Evolutionary conservation across 2,113 vertebrate genomes (phyloP).

Genomic region (Malurus alboscapulatus): DNA sequence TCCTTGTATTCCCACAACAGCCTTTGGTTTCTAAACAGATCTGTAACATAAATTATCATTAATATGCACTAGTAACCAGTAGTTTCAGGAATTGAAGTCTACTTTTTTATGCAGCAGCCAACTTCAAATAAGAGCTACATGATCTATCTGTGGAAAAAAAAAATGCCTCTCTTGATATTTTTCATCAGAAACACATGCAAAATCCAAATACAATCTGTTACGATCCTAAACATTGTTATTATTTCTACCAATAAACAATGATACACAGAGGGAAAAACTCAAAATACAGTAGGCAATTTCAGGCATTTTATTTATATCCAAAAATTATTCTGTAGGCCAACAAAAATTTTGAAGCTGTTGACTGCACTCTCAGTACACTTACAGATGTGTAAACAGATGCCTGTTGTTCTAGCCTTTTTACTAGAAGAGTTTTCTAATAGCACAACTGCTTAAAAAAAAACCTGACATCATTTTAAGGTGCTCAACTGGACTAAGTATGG

Average conservation of each 20-base stretch:
- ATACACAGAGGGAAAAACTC: neutral
- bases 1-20: slow-evolving; percentile 93
- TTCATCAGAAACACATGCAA: neutral
- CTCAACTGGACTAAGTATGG: neutral
- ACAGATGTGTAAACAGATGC: neutral
- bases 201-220: neutral
- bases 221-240: fast-evolving
- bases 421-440: neutral
- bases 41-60: slow-evolving; percentile 58
- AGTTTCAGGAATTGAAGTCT: neutral
- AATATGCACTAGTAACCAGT: neutral
- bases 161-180: neutral
- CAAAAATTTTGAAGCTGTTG: neutral
- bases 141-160: neutral
- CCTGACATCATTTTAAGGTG: neutral
- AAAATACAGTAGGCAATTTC: neutral
- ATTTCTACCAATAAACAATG: neutral
- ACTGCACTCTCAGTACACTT: neutral
- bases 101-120: neutral
- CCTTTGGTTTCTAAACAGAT: slow-evolving; percentile 91
- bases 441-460: neutral
- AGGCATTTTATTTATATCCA: neutral
- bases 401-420: neutral
- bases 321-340: neutral
- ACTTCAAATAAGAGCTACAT: neutral